A percentile compares a stretch with the other conserved stretches of the same genome.
phyloP scores from a whole-genome alignment of 2,113 vertebrate genomes.

The Zosterops hypoxanthus region DNA sequence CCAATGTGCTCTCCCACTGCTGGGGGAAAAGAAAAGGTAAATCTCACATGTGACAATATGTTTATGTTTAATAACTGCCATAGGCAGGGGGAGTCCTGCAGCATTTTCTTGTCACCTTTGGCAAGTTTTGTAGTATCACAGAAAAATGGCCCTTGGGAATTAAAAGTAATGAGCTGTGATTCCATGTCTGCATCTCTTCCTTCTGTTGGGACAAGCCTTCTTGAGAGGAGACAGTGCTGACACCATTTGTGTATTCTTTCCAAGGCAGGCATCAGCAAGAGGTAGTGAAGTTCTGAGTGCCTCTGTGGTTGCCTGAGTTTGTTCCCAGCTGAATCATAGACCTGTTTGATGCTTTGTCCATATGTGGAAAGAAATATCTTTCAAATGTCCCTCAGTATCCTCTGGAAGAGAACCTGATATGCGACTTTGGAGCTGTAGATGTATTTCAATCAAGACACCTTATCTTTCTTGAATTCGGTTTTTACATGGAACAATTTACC shows the following conservation, averaged over 20 bases:
- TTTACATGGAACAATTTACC: not conserved
- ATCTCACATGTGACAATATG: not conserved
- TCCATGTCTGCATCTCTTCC: not conserved
- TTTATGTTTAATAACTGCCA: not conserved
- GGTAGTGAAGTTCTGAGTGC: not conserved
- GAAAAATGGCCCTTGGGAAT: not conserved
- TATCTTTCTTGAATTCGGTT: not conserved
- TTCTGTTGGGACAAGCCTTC: not conserved
- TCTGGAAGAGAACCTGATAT: not conserved
- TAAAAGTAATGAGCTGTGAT: not conserved
- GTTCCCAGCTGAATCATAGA: not conserved
- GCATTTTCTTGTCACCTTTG: not conserved
- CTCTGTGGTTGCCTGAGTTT: not conserved
- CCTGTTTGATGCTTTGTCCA: not conserved
- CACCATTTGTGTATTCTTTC: not conserved
- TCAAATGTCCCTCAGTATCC: not conserved
- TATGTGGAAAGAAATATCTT: not conserved
- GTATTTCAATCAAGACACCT: not conserved
- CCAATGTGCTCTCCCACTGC: not conserved
- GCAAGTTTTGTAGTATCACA: not conserved
- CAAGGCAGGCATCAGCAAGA: not conserved
- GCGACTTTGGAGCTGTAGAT: accelerated
- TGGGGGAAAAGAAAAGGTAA: not conserved
- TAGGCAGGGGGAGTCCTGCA: not conserved
- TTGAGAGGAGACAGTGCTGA: not conserved